phyloP scores from a whole-genome alignment of 2,113 vertebrate species.

The Hemicordylus capensis region DNA sequence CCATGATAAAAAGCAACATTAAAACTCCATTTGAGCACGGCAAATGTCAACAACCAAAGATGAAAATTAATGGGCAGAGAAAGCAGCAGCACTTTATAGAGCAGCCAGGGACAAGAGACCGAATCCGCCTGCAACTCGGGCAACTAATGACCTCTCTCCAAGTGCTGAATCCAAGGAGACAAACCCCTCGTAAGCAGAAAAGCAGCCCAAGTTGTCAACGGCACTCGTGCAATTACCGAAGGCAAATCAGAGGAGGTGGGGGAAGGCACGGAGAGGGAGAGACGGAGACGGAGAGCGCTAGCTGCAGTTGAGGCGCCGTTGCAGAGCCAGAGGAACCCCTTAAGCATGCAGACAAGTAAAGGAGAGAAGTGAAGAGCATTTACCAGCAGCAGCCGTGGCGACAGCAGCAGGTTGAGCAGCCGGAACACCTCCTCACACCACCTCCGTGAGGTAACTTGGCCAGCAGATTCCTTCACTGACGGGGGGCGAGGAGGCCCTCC shows the following conservation, averaged over 20 bases:
- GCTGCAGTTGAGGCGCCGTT: slow-evolving; percentile 69
- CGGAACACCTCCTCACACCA: slow-evolving; percentile 73
- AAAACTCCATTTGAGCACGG: slow-evolving; percentile 39
- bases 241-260: neutral
- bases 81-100: slow-evolving; percentile 58
- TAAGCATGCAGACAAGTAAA: slow-evolving; percentile 62
- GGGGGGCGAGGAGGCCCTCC: slow-evolving; percentile 39
- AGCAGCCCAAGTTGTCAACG: slow-evolving; percentile 74
- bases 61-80: slow-evolving; percentile 52
- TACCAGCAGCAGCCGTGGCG: slow-evolving; percentile 68
- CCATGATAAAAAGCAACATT: slow-evolving; percentile 29
- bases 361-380: slow-evolving; percentile 73
- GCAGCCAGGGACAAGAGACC: slow-evolving; percentile 63
- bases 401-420: slow-evolving; percentile 72
- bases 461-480: slow-evolving; percentile 79
- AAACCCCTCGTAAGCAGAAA: slow-evolving; percentile 5
- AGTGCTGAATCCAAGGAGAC: slow-evolving; percentile 66
- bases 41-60: slow-evolving; percentile 57
- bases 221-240: slow-evolving; percentile 32
- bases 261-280: slow-evolving; percentile 14
- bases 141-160: slow-evolving; percentile 78
- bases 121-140: slow-evolving; percentile 64
- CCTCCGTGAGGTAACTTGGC: slow-evolving; percentile 79
- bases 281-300: slow-evolving; percentile 16
- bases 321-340: slow-evolving; percentile 62